Evolutionary conservation across 2,797 vertebrate genomes (phyloP).

Genomic region (Pseudomugil gertrudae): DNA sequence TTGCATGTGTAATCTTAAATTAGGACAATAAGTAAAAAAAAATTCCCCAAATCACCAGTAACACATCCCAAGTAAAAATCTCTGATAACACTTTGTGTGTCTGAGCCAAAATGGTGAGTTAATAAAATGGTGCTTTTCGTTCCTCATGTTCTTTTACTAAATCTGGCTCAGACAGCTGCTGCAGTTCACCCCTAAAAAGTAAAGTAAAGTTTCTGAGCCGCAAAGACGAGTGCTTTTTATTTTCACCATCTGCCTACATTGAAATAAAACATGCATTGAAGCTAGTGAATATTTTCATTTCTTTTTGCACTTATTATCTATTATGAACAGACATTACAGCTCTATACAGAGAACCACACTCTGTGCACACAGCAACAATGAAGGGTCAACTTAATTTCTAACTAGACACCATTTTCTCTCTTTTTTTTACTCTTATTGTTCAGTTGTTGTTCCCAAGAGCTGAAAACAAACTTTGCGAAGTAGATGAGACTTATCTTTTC

Average conservation of each 20-base stretch:
- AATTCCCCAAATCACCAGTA: background rate
- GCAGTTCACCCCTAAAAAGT: background rate
- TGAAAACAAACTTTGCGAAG: background rate
- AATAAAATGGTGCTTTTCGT: background rate
- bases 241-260: background rate
- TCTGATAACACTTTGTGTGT: background rate
- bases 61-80: background rate
- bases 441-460: too few relatives aligned
- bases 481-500: too few relatives aligned
- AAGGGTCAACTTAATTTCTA: background rate
- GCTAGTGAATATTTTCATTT: background rate
- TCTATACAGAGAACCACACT: background rate
- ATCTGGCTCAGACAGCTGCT: background rate
- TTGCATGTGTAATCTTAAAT: background rate
- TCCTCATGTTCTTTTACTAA: background rate
- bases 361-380: background rate
- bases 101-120: background rate
- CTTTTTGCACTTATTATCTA: background rate
- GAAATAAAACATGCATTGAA: background rate
- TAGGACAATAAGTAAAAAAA: background rate
- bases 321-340: background rate
- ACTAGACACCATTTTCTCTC: background rate
- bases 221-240: background rate
- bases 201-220: background rate
- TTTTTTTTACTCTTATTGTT: background rate